Base-by-base conservation (phyloP, 2,888 invertebrate genomes). In the Liopterus haemorrhoidalis region DNA sequence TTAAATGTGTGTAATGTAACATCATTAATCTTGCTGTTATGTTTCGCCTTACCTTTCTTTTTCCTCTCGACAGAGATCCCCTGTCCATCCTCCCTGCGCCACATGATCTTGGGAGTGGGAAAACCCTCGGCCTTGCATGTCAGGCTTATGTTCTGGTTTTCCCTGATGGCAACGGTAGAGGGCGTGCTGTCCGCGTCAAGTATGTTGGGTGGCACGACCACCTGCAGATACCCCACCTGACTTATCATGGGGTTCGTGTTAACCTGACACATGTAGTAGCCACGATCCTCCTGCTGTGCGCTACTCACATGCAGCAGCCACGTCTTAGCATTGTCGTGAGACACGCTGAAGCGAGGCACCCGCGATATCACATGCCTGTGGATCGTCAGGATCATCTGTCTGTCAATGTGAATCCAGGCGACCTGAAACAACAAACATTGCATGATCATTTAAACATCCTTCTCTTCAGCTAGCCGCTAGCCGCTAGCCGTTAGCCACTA, bases 201-300 rank as follows among this genome's bases (percentile, higher is more conserved):
- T 61, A 96, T 95, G 61, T 88, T 87, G 5, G 95, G 93, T 9
- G 95, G 94, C 54, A 95, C 92, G 25, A 92, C 90, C 49, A 93
- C 92, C 71, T 92, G 89, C 28, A 93, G 76, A 65, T 87, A 91
- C 46, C 93, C 93, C 24, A 91, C 89, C 76, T 92, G 92, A 64
- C 88, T 91, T 64, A 92, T 91, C 91, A 92, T 92, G 0, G 93
- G 93, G 67, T 88, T 86, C 35, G 92, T 91, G 70, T 93, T 93
- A 56, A 79, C 78, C 71, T 89, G 88, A 68, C 88, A 89, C 85
- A 88, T 87, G 70, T 88, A 88, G 71, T 87, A 89, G 25, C 92
- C 92, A 25, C 91, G 75, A 70, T 93, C 92, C 61, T 89, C 87
- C 63, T 88, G 87, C 69, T 92, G 91, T 41, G 91, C 92, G 61